Conservation (phyloP, 2,888 invertebrate species). For the Ornithoptera priamus region DNA sequence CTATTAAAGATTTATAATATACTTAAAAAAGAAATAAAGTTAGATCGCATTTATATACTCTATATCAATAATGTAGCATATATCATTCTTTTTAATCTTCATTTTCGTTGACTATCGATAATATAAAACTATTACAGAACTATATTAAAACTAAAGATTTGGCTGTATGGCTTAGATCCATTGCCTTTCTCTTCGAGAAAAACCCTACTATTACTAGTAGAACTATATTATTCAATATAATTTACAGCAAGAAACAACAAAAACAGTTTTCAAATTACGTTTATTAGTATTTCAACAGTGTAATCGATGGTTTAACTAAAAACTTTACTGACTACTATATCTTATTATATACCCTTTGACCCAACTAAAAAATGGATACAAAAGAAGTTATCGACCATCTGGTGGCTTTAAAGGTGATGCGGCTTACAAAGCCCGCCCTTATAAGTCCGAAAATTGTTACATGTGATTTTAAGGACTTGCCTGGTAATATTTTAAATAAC, state of each 20-base stretch:
- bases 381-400: constrained; percentile 82
- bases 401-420: constrained; percentile 90
- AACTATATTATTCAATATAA: neutral
- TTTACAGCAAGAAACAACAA: neutral
- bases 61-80: neutral
- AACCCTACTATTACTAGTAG: no score
- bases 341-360: neutral
- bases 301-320: neutral
- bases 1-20: neutral
- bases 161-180: no score
- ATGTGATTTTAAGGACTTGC: constrained; percentile 91
- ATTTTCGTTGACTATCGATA: neutral
- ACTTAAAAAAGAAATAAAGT: neutral
- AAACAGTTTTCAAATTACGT: no score
- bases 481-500: constrained; percentile 88
- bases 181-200: no score
- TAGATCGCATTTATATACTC: neutral
- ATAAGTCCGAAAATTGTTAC: constrained; percentile 90
- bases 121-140: neutral
- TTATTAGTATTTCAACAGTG: neutral
- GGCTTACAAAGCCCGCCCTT: constrained; percentile 94
- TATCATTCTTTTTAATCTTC: neutral
- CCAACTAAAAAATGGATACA: constrained; percentile 69
- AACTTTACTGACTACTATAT: neutral
- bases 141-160: neutral